Percentiles rank a stretch among this genome's conserved stretches.
These are phyloP conservation scores for Furcifer pardalis DNA, from an alignment of 2,797 vertebrate species.

Conservation along the genomic window DNA sequence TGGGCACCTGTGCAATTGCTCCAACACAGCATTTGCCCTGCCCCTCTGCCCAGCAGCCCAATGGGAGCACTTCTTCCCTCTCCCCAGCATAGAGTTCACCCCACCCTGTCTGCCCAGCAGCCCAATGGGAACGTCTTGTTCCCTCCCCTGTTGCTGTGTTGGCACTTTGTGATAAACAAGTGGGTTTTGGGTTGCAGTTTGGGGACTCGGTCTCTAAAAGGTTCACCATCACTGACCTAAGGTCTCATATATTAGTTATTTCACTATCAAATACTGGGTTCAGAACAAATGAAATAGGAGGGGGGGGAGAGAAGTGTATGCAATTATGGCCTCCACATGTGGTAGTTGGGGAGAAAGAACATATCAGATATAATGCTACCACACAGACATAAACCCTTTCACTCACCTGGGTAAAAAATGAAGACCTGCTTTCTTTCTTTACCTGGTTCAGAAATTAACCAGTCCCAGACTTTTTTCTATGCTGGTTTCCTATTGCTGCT, in stretches of 20 bases:
- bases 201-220: too few species aligned
- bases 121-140: too few species aligned
- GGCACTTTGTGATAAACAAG: too few species aligned
- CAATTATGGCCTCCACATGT: background rate
- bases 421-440: background rate
- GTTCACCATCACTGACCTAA: too few species aligned
- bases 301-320: background rate
- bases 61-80: too few species aligned
- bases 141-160: too few species aligned
- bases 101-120: too few species aligned
- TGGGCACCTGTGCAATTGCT: too few species aligned
- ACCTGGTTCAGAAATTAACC: slow-evolving; percentile 1
- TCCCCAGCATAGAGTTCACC: too few species aligned
- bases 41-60: too few species aligned
- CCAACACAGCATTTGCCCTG: too few species aligned
- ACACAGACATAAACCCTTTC: background rate
- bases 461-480: slow-evolving; percentile 4
- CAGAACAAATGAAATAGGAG: background rate
- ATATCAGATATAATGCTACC: background rate
- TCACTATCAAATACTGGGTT: background rate
- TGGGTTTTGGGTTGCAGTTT: too few species aligned
- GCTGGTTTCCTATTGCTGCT: background rate
- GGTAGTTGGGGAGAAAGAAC: background rate
- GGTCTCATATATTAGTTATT: background rate
- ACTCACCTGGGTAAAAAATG: background rate